Conservation (phyloP, 2,888 invertebrate genomes). For the Silvanus unidentatus region DNA sequence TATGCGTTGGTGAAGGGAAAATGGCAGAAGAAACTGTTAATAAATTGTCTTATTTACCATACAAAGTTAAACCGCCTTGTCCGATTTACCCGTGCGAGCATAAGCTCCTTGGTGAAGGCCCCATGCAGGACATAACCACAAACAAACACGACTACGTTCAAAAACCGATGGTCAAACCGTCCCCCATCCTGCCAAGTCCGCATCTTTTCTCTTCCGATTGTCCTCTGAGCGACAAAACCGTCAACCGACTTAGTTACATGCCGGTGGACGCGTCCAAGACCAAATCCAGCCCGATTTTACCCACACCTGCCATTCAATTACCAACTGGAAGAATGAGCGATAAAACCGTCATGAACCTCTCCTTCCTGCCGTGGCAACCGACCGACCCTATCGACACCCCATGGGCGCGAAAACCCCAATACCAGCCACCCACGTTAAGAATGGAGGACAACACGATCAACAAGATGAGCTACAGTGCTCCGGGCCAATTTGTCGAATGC, state of each 20-base stretch:
- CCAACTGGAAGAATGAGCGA: slow-evolving; percentile 38
- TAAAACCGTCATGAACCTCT: slow-evolving; percentile 44
- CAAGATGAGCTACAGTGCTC: slow-evolving; percentile 55
- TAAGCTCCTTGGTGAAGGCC: slow-evolving; percentile 57
- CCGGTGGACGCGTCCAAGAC: slow-evolving; percentile 44
- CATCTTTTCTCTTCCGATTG: slow-evolving; percentile 42
- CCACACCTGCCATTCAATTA: slow-evolving; percentile 32
- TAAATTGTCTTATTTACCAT: slow-evolving; percentile 53
- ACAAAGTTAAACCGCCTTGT: slow-evolving; percentile 50
- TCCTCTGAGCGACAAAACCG: slow-evolving; percentile 50
- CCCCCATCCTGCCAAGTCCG: slow-evolving; percentile 40
- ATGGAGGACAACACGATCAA: slow-evolving; percentile 58
- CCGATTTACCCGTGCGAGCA: slow-evolving; percentile 58
- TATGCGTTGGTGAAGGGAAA: slow-evolving; percentile 46
- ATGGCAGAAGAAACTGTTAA: slow-evolving; percentile 52
- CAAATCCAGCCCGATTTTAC: slow-evolving; percentile 33
- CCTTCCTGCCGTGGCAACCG: slow-evolving; percentile 47
- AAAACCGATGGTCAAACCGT: slow-evolving; percentile 52
- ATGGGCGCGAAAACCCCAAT: slow-evolving; percentile 44
- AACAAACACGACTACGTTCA: slow-evolving; percentile 67
- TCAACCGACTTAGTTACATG: slow-evolving; percentile 53
- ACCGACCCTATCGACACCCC: slow-evolving; percentile 42
- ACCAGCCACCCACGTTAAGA: slow-evolving; percentile 43
- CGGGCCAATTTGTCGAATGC: slow-evolving; percentile 54
- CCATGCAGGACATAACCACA: slow-evolving; percentile 69